These are phyloP conservation scores for Mastigias papua DNA, from an alignment of 30 jellyfish, hydroid and myxozoan genomes.

Conservation along the genomic window DNA sequence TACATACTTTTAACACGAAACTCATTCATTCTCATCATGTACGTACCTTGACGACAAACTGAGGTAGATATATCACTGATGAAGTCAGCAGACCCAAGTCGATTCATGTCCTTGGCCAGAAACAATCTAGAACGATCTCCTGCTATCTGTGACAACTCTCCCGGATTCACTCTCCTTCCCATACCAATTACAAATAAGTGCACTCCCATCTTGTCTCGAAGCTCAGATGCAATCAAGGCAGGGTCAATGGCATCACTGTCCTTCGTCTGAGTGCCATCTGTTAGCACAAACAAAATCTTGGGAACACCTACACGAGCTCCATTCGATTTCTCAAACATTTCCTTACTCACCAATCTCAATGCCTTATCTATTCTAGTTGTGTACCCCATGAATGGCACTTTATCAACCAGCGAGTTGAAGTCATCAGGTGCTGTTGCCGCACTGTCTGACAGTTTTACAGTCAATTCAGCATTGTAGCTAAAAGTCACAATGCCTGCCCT, in stretches of 20 bases:
- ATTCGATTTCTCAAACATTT: constrained; percentile 39
- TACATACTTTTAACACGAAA: no score
- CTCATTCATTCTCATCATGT: no score
- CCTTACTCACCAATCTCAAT: constrained; percentile 31
- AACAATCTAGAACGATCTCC: constrained; percentile 45
- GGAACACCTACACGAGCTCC: constrained; percentile 60
- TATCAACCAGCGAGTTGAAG: constrained; percentile 50
- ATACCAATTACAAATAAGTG: constrained; percentile 79
- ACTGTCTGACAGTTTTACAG: constrained; percentile 43
- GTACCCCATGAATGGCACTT: constrained; percentile 60
- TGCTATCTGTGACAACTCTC: constrained; percentile 76
- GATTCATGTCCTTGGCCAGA: constrained; percentile 72
- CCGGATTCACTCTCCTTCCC: constrained; percentile 72
- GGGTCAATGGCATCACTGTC: constrained; percentile 82
- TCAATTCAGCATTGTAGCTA: constrained; percentile 67
- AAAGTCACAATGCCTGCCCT: constrained; percentile 70
- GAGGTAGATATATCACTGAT: constrained; percentile 34
- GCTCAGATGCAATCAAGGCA: constrained; percentile 51
- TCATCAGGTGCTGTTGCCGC: constrained; percentile 1
- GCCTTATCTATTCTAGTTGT: constrained; percentile 79
- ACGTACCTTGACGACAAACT: neutral
- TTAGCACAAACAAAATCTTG: constrained; percentile 46
- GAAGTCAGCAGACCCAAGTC: constrained; percentile 60
- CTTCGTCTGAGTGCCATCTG: constrained; percentile 77
- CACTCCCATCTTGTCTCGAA: constrained; percentile 65